Evolutionary conservation across 2,888 invertebrate species (phyloP).

Genomic region (Scelioninae gen. 1): DNA sequence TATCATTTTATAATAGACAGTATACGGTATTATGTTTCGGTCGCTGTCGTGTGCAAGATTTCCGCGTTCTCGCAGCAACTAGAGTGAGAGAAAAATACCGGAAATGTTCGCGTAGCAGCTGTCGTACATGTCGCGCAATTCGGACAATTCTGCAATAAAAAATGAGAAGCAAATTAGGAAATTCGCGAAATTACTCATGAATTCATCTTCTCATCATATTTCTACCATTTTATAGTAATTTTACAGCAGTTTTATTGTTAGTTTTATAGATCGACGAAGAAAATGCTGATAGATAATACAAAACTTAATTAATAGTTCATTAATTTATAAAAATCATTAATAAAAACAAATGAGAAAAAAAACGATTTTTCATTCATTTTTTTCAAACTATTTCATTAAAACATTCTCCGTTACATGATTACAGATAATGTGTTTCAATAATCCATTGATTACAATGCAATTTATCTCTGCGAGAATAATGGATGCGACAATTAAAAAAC

Average conservation of each 20-base stretch:
- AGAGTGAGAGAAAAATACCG: constrained; percentile 66
- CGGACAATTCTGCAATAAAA: constrained; percentile 48
- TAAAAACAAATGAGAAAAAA: too few species aligned
- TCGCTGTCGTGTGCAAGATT: constrained; percentile 57
- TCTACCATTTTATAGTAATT: background rate
- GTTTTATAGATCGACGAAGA: too few species aligned
- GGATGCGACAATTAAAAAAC: constrained; percentile 48
- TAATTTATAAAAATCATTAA: too few species aligned
- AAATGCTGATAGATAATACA: too few species aligned
- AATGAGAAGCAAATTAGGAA: constrained; percentile 22
- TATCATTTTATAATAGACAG: constrained; percentile 52
- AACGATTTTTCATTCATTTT: too few species aligned
- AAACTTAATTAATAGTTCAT: too few species aligned
- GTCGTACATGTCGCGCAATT: constrained; percentile 44
- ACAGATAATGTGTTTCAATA: too few species aligned
- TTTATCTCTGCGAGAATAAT: constrained; percentile 35
- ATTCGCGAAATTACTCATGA: constrained; percentile 7
- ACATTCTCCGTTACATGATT: too few species aligned
- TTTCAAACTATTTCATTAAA: too few species aligned
- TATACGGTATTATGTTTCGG: constrained; percentile 47
- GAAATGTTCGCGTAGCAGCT: constrained; percentile 52
- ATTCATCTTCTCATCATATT: background rate
- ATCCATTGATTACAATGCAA: too few species aligned
- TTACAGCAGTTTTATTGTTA: too few species aligned
- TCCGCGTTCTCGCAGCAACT: constrained; percentile 69